Evolutionary conservation across 2,888 invertebrate genomes (phyloP), one percentile per base, ranked within the genome.

Genomic region (Drosophila lacicola): DNA sequence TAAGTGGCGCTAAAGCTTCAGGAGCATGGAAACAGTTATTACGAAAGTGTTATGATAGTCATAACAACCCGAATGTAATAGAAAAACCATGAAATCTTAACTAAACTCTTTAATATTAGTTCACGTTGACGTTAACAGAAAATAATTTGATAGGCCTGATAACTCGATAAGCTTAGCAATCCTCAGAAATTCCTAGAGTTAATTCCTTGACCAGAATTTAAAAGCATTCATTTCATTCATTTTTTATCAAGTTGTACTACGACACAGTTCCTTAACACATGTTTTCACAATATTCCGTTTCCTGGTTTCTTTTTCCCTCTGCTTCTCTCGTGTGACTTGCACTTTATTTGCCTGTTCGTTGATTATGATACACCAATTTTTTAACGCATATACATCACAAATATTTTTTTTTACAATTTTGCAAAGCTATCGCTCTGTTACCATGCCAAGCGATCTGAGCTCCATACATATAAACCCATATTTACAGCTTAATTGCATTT

Each of bases 401-500:
- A 54, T 55, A 34, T 19, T 33, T 54, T 55, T 55, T 21, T 42
- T 29, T 29, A n/a, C 34, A 47, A 29, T 74, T 73, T 57, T 19
- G 47, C 36, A 53, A 46, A 37, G 68, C 63, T 65, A 51, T 53
- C 57, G 51, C 55, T 54, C 57, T 47, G 56, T 39, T 62, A 46
- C 41, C 55, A 53, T 45, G 25, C 42, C 51, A 56, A 63, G 39
- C 44, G 70, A 68, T 74, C 69, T 42, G 58, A 19, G 42, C 55
- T 44, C 42, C 29, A 42, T 8, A 39, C 54, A 49, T 34, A 33
- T 37, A 55, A 42, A 58, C 25, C 41, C 56, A 63, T 64, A 70
- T 78, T 75, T 76, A 74, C 88, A 82, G 85, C 80, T 84, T 84
- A 84, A 84, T 84, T 84, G 90, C 86, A 75, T 82, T 88, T 84